These are phyloP conservation scores for Ovis aries DNA, from an alignment of 2,113 vertebrate species.

Conservation along the genomic window DNA sequence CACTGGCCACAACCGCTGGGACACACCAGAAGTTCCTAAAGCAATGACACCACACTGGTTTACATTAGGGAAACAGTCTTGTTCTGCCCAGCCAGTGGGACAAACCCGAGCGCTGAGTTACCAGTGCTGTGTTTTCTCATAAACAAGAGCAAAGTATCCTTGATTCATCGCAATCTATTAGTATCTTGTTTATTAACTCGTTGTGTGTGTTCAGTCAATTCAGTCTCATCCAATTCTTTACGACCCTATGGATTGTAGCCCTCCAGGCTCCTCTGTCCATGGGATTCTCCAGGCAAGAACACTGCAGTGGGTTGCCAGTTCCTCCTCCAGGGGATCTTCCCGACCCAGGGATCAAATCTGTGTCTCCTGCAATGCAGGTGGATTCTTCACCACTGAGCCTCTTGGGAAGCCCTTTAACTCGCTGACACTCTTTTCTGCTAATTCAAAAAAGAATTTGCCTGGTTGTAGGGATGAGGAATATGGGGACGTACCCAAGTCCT, in stretches of 20 bases:
- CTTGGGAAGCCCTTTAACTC: neutral
- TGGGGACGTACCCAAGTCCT: neutral
- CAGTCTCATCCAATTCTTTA: neutral
- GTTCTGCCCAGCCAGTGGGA: too few species aligned
- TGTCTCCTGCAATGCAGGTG: neutral
- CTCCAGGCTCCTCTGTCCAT: neutral
- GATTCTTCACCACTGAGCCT: neutral
- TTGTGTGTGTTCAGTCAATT: neutral
- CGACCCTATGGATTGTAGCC: rapidly evolving
- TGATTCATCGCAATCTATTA: neutral
- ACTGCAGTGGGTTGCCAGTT: neutral
- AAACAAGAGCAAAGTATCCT: neutral
- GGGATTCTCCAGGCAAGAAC: neutral
- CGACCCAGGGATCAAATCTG: neutral
- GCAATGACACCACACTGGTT: too few species aligned
- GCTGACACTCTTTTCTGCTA: neutral
- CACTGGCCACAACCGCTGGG: neutral
- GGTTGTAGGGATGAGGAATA: neutral
- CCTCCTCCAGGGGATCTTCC: neutral
- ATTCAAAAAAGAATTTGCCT: neutral
- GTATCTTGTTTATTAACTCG: neutral
- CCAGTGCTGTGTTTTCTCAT: neutral
- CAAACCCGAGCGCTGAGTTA: rapidly evolving
- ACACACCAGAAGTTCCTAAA: neutral
- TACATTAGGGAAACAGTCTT: neutral